Evolutionary conservation across 2,797 vertebrate genomes (phyloP), one percentile per base, ranked within the genome.

Genomic region (Calcarius lapponicus): DNA sequence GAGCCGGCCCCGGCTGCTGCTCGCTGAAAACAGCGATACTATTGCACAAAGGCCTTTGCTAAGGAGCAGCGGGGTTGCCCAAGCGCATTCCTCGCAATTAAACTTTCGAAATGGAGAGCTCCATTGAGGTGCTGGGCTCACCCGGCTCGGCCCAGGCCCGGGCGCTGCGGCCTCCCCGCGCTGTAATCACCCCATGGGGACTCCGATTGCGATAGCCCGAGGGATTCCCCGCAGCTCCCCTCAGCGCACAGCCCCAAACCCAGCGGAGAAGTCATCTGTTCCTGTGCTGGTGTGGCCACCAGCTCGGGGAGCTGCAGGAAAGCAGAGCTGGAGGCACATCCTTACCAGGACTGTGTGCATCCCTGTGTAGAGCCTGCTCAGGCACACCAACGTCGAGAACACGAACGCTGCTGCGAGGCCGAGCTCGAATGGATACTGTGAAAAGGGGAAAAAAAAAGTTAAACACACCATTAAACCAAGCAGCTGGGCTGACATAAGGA

Each of bases 311-410:
- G 50, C 38, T n/a, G 51, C 0, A 19, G 78, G 50, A 3, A 21
- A 11, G 64, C 34, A 17, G 72, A n/a, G 82, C 31, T 28, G 45
- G 29, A n/a, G 58, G 54, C 62, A 45, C 1, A 48, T 72, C 70
- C 99, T 99, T 98, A 99, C 99, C 99, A 99, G 97, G n/a, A 99
- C 98, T 0, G 99, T 99, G 98, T 99, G 99, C 99, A 99, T 99
- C 92, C 99, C 99, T 0, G 98, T 99, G 97, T 99, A 99, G 66
- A 99, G 97, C 61, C 99, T 98, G 95, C 99, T 99, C 95, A 99
- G 98, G 96, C 98, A 98, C 97, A 99, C 99, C 97, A 99, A 80
- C 0, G 96, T 95, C 0, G 99, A 99, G 76, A 99, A 95, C 58
- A 98, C 95, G 38, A 98, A 92, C 0, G 99, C 99, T 43, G 98